Conservation (phyloP, 2,797 vertebrate species). For the Champsocephalus esox region DNA sequence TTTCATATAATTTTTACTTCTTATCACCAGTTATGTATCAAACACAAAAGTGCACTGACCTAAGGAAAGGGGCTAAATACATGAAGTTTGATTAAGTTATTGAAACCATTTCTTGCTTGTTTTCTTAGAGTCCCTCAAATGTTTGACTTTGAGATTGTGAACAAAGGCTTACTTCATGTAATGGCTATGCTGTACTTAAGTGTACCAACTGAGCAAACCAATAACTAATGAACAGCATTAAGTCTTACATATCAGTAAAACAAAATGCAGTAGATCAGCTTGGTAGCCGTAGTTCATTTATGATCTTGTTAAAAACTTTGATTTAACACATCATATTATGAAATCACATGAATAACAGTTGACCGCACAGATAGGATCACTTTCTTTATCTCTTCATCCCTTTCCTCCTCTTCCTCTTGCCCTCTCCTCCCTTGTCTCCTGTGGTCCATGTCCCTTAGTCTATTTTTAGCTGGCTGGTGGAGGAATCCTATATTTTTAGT, state of each 20-base stretch:
- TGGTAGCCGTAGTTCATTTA: constrained; percentile 9
- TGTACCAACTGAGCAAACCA: neutral
- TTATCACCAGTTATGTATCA: neutral
- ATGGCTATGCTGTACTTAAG: neutral
- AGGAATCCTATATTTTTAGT: constrained; percentile 83
- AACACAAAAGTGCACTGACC: neutral
- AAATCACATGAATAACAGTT: constrained; percentile 19
- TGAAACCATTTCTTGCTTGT: neutral
- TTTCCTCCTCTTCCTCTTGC: constrained; percentile 43
- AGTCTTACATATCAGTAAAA: neutral
- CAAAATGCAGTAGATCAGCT: neutral
- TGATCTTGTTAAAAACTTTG: neutral
- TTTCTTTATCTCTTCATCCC: constrained; percentile 33
- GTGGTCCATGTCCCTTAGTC: constrained; percentile 72
- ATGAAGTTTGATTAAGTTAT: neutral
- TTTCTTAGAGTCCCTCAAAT: neutral
- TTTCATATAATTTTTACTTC: neutral
- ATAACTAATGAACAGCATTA: neutral
- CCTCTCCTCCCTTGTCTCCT: constrained; percentile 65
- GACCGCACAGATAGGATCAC: constrained; percentile 18
- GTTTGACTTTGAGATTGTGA: neutral
- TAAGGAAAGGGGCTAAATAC: neutral
- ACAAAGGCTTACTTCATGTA: neutral
- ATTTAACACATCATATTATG: constrained; percentile 4
- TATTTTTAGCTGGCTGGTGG: constrained; percentile 81